Base-by-base conservation (phyloP, 2,888 invertebrate species). In the Xylophagus ater region DNA sequence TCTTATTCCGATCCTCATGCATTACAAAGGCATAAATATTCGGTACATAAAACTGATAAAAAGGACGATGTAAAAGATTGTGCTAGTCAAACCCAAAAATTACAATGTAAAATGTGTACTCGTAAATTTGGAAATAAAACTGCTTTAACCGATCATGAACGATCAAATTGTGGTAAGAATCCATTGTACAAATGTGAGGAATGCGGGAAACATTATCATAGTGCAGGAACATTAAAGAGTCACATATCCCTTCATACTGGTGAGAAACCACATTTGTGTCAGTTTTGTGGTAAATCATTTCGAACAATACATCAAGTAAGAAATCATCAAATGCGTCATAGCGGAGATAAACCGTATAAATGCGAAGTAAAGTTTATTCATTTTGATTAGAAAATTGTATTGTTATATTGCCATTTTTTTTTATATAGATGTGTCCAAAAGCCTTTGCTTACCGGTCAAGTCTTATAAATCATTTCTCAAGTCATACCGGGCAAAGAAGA, bases 391-490 rank as follows among this genome's bases (percentile, higher is more conserved):
- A 57, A 42, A 43, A 43, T n/a, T 59, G 59, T 45, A 38, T 45
- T 1, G 60, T 57, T 37, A 50, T 60, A 2, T 62, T n/a, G n/a
- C n/a, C n/a, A n/a, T 13, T 21, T 8, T 2, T 7, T 49, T 50
- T n/a, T 39, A 60, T n/a, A n/a, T n/a, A n/a, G 60, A 53, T 56
- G 3, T 63, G 63, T 37, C 54, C 59, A 7, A 63, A 65, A 46
- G 57, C 64, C 14, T 70, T 71, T 53, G 66, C 67, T 1, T 67
- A 71, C 47, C 58, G 69, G 19, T 68, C 68, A 46, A 69, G 68
- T 46, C 53, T 70, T 32, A 51, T 69, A 19, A 70, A 68, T 2
- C 70, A 70, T 45, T 66, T 65, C 54, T 66, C 66, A 3, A 51
- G 67, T 5, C 70, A 70, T 44, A 69, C 68, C 1, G 70, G 70